Evolutionary conservation across 2,888 invertebrate genomes (phyloP).

Genomic region (Deroplatys truncata): DNA sequence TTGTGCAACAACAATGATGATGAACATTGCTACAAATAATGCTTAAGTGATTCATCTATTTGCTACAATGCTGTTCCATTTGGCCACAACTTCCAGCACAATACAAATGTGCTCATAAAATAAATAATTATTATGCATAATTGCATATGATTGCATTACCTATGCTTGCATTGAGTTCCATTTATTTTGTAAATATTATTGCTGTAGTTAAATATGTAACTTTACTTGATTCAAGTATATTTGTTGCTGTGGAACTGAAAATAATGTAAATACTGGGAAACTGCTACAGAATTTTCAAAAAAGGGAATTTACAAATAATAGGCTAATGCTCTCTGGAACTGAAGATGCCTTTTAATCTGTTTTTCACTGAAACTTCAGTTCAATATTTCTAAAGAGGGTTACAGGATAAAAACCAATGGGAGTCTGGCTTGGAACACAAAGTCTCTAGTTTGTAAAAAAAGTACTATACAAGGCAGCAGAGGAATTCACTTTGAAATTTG

Average conservation of each 20-base stretch:
- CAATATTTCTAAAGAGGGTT: background rate
- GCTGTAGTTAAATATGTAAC: background rate
- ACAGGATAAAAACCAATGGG: background rate
- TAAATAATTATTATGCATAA: background rate
- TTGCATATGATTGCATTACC: background rate
- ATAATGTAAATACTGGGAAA: no score
- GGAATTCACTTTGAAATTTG: background rate
- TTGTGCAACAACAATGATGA: background rate
- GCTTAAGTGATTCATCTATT: background rate
- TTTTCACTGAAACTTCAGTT: background rate
- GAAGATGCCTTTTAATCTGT: no score
- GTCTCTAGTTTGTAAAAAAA: background rate
- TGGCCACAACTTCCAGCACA: background rate
- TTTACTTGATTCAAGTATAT: background rate
- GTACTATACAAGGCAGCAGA: background rate
- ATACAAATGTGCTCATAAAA: background rate
- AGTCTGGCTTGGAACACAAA: background rate
- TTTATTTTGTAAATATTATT: background rate
- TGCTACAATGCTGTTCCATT: no score
- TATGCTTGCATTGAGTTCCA: background rate
- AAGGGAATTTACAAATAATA: background rate
- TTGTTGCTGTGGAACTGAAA: no score
- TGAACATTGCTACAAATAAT: background rate
- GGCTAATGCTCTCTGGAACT: no score
- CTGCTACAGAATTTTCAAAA: background rate